Base-by-base conservation (phyloP, 2,113 vertebrate species). In the Phaetusa simplex region DNA sequence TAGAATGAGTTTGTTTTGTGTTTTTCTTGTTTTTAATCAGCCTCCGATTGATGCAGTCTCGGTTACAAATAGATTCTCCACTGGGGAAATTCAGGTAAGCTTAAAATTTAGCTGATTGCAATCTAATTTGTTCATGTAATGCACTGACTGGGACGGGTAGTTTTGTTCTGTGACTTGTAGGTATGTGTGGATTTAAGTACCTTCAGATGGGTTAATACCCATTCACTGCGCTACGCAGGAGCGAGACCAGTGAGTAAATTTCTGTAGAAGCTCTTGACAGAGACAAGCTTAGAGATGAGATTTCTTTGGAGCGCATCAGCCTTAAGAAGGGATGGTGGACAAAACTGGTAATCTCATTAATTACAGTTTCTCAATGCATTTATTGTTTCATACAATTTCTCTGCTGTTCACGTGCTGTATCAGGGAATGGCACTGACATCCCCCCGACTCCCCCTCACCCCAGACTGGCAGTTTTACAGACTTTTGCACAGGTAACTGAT, bases 191-290 rank as follows among this genome's bases (percentile, higher is more conserved):
- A 42, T 86, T 67, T 67, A 29, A 55, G 34, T 59, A 34, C 38
- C n/a, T 30, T 34, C 50, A 36, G 0, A 15, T 13, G 30, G 34
- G 36, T 65, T 40, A 30, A 5, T 76, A 13, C 10, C 36, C 20
- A 11, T 29, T 80, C 43, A 21, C 11, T 38, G 24, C 3, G 15
- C 42, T n/a, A 11, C 32, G 17, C 13, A 27, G 61, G 61, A 79
- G 49, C 0, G 0, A 88, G 52, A 65, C 38, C 38, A 47, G 0
- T 14, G 34, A 61, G 18, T 15, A 8, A 5, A 1, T 73, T 82
- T 77, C 42, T 87, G 16, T 42, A 45, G 47, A 27, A 58, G 69
- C 69, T 89, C 29, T 70, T 58, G 52, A 26, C 11, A 55, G 43
- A 94, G 58, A 40, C 52, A 42, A 30, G 19, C 34, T 43, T 32